Conservation (phyloP, 1,140 invertebrate genomes). For the Heliconius melpomene region DNA sequence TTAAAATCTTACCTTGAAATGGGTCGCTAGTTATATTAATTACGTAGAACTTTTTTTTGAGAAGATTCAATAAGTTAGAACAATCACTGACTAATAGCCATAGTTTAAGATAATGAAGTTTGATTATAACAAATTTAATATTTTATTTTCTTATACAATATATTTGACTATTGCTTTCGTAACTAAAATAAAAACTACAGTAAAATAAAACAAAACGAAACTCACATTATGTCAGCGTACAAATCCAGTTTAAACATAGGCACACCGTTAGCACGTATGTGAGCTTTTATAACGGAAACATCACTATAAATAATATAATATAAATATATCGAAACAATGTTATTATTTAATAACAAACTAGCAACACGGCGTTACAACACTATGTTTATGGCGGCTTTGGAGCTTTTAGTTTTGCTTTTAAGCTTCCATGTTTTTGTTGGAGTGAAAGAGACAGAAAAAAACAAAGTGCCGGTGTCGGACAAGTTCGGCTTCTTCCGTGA, state of each 20-base stretch:
- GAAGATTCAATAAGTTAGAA: neutral
- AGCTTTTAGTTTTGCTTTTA: slow-evolving; percentile 50
- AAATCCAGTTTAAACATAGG: slow-evolving; percentile 8
- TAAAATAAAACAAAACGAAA: neutral
- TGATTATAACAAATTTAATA: neutral
- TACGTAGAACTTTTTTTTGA: slow-evolving; percentile 17
- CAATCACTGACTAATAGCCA: neutral
- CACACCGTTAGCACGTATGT: slow-evolving; percentile 19
- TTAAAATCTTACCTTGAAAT: slow-evolving; percentile 28
- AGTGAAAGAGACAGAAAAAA: slow-evolving; percentile 67
- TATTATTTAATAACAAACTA: slow-evolving; percentile 57
- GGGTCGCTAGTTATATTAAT: slow-evolving; percentile 26
- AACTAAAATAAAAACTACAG: neutral
- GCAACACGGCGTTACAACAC: slow-evolving; percentile 50
- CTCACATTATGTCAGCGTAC: slow-evolving; percentile 26
- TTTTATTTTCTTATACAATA: neutral
- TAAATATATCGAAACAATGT: slow-evolving; percentile 65
- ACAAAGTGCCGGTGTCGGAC: slow-evolving; percentile 62
- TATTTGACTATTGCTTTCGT: neutral
- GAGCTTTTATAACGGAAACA: slow-evolving; percentile 24
- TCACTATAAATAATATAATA: slow-evolving; percentile 39
- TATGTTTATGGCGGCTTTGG: slow-evolving; percentile 52
- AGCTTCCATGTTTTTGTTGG: slow-evolving; percentile 59
- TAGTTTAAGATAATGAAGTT: neutral
- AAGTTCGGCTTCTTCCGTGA: slow-evolving; percentile 61